These are phyloP conservation scores for Spinus pinus DNA, from an alignment of 2,797 vertebrate genomes.

Conservation along the genomic window DNA sequence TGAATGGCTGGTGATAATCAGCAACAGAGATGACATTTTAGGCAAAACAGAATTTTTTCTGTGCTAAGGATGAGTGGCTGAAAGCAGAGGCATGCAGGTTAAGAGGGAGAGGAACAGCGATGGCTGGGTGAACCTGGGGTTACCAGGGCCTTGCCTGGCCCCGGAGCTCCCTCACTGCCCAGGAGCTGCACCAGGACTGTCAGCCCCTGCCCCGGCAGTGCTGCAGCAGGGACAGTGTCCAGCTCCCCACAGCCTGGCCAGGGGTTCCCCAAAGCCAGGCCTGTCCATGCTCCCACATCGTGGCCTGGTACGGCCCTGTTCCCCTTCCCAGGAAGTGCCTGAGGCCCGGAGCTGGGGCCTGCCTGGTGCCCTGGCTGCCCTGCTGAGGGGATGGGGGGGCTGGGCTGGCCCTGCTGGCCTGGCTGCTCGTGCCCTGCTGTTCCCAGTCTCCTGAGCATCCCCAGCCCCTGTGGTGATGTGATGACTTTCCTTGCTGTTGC, in stretches of 20 bases:
- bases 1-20: not conserved
- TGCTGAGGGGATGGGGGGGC: not conserved
- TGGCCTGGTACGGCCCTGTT: not conserved
- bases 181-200: not conserved
- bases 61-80: not conserved
- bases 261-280: fast-evolving
- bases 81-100: not conserved
- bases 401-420: not conserved
- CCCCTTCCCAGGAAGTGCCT: fast-evolving
- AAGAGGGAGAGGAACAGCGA: not conserved
- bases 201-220: not conserved
- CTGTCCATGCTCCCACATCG: too few relatives aligned
- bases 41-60: not conserved
- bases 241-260: not conserved
- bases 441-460: fast-evolving
- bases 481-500: not conserved
- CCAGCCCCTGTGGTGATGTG: not conserved
- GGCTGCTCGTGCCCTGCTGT: not conserved
- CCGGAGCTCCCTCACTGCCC: fast-evolving
- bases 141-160: not conserved
- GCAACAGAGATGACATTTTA: not conserved
- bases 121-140: not conserved
- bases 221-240: not conserved
- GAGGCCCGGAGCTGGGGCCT: fast-evolving
- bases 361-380: fast-evolving